Evolutionary conservation across 2,888 invertebrate genomes (phyloP).

Genomic region (Vanessa cardui): DNA sequence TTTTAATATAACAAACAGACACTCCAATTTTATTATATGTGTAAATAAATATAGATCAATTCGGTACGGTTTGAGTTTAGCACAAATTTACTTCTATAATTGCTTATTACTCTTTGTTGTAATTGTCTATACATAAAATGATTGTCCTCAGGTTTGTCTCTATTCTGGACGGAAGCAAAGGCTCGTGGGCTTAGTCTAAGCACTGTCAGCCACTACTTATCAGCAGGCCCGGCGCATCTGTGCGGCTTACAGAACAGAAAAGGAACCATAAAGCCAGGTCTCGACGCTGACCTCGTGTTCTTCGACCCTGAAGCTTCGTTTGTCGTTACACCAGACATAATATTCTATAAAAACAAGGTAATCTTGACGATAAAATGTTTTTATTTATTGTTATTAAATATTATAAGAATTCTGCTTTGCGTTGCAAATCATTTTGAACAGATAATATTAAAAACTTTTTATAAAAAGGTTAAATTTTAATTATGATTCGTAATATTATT

Average conservation of each 20-base stretch:
- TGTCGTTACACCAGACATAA: conserved; percentile 79
- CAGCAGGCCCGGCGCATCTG: conserved; percentile 83
- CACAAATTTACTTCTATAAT: too few relatives aligned
- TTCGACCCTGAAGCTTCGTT: conserved; percentile 86
- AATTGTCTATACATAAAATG: too few relatives aligned
- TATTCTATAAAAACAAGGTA: conserved; percentile 87
- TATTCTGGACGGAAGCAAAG: conserved; percentile 86
- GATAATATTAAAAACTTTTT: too few relatives aligned
- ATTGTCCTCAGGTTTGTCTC: conserved; percentile 77
- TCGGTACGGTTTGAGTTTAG: too few relatives aligned
- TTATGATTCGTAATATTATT: too few relatives aligned
- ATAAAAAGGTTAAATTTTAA: too few relatives aligned
- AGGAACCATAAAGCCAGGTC: conserved; percentile 83
- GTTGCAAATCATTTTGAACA: not conserved
- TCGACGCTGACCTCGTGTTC: conserved; percentile 88
- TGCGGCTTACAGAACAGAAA: conserved; percentile 84
- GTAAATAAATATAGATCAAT: too few relatives aligned
- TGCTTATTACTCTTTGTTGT: too few relatives aligned
- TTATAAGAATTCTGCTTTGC: conserved; percentile 1
- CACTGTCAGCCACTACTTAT: conserved; percentile 84
- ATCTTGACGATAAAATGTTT: not conserved
- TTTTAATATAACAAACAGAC: too few relatives aligned
- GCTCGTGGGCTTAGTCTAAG: conserved; percentile 77
- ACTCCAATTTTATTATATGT: too few relatives aligned
- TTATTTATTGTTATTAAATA: not conserved